Base-by-base conservation (phyloP, 1,140 invertebrate genomes). In the Scylla paramamosain region DNA sequence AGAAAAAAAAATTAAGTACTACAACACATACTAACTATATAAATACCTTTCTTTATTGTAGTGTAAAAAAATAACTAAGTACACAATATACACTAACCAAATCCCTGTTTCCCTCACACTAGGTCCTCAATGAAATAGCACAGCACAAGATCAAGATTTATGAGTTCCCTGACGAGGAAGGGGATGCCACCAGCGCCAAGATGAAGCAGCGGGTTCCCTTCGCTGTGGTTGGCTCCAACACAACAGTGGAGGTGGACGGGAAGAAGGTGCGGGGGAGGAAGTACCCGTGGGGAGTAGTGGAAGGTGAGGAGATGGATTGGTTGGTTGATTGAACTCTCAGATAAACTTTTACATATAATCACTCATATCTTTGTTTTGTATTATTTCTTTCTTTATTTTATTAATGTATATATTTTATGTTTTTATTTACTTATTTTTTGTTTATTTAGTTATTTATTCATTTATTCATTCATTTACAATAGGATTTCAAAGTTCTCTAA, bases 111-210 rank as follows among this genome's bases (percentile, higher is more conserved):
- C 52, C 52, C 52, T 59, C 52, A 12, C 20, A 39, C 52, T 96
- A 99, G 98, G 99, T 99, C 97, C 97, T 99, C 96, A 99, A 99
- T 97, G 99, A 99, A 97, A 99, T 99, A 96, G 98, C 98, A 86
- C 98, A 99, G 97, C 98, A 99, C 97, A 99, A 99, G 97, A 99
- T 99, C 96, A 99, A 99, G 97, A 99, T 99, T 96, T 99, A 99
- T 97, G 99, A 99, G 97, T 99, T 99, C 97, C 99, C 99, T 14
- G 98, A 99, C 96, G 98, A 98, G 95, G 98, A 98, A 83, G 98
- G 97, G 93, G 98, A 98, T 97, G 82, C 82, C 28, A 97, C 98
- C 92, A 97, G 98, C 96, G 98, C 98, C 97, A 97, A 98, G 96
- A 97, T 99, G 95, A 98, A 98, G 96, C 98, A 98, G 90, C 97